Percentiles rank a stretch among this genome's conserved stretches.
Evolutionary conservation across 1,140 invertebrate species (phyloP).

Genomic region (Agrypnia vestita): DNA sequence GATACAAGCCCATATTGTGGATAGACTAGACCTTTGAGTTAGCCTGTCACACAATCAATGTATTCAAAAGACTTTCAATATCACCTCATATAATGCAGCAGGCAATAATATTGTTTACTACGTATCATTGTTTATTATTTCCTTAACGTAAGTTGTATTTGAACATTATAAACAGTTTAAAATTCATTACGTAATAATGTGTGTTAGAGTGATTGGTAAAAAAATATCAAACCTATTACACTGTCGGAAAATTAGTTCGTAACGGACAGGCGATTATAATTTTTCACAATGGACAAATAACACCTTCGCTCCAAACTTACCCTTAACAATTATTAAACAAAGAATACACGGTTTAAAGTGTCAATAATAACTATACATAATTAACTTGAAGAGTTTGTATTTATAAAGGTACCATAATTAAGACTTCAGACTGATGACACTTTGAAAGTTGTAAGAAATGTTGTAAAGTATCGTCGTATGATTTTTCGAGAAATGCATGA

Average conservation of each 20-base stretch:
- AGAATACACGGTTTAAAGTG: conserved; percentile 21
- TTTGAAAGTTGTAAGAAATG: not conserved
- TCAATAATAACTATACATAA: conserved; percentile 27
- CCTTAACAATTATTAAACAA: not conserved
- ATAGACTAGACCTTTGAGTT: conserved; percentile 47
- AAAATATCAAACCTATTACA: not conserved
- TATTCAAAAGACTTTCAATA: conserved; percentile 39
- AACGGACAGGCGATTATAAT: not conserved
- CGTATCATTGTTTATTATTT: conserved; percentile 6
- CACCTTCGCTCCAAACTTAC: not conserved
- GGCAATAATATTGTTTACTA: conserved; percentile 36
- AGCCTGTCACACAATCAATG: conserved; percentile 48
- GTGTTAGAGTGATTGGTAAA: not conserved
- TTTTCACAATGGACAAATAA: not conserved
- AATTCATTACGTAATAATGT: not conserved
- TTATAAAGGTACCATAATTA: conserved; percentile 19
- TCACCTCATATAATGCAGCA: conserved; percentile 11
- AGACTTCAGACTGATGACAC: conserved; percentile 28
- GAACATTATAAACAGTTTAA: not conserved
- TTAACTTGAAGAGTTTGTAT: conserved; percentile 22
- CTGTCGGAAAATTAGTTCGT: not conserved
- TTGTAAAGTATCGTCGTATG: not conserved
- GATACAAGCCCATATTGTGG: conserved; percentile 61
- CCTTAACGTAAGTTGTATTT: not conserved
- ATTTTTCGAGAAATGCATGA: not conserved